A percentile compares a stretch with the other conserved stretches of the same genome.
phyloP scores from a whole-genome alignment of 2,888 invertebrate species.

The Melikaiella ostensackeni region DNA sequence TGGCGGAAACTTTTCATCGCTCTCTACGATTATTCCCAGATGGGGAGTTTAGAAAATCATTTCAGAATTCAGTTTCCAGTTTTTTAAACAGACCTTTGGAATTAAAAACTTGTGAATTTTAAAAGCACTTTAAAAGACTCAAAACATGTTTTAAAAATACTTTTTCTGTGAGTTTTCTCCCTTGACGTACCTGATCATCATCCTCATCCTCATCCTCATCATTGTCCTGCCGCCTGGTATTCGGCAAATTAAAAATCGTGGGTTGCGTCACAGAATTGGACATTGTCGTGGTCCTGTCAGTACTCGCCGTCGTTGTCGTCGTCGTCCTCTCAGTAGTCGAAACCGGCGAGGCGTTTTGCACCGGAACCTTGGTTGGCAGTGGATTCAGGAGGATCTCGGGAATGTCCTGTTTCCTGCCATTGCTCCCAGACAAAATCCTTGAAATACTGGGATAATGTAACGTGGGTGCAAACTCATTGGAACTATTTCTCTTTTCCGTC shows the following conservation, averaged over 20 bases:
- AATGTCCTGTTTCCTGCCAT: constrained; percentile 89
- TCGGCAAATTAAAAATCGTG: constrained; percentile 74
- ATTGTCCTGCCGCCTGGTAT: constrained; percentile 68
- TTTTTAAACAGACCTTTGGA: neutral
- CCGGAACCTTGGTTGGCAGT: constrained; percentile 70
- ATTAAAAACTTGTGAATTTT: neutral
- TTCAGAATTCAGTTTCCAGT: constrained; percentile 17
- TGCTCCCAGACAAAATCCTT: constrained; percentile 90
- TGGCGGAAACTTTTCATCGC: constrained; percentile 30
- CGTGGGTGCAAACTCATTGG: constrained; percentile 84
- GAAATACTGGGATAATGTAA: constrained; percentile 90
- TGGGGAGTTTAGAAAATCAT: constrained; percentile 25
- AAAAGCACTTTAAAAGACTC: neutral
- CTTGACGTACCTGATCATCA: constrained; percentile 5
- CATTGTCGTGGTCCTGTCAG: constrained; percentile 50
- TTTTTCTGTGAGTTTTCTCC: neutral
- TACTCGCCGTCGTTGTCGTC: constrained; percentile 45
- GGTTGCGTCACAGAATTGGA: constrained; percentile 66
- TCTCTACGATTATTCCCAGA: constrained; percentile 15
- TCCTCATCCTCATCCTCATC: constrained; percentile 67
- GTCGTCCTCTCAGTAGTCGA: constrained; percentile 49
- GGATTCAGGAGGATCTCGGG: constrained; percentile 85
- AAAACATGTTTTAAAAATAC: neutral
- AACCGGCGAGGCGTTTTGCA: constrained; percentile 76
- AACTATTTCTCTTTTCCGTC: constrained; percentile 65